Base-by-base conservation (phyloP, 2,888 invertebrate species). In the Patella pellucida region DNA sequence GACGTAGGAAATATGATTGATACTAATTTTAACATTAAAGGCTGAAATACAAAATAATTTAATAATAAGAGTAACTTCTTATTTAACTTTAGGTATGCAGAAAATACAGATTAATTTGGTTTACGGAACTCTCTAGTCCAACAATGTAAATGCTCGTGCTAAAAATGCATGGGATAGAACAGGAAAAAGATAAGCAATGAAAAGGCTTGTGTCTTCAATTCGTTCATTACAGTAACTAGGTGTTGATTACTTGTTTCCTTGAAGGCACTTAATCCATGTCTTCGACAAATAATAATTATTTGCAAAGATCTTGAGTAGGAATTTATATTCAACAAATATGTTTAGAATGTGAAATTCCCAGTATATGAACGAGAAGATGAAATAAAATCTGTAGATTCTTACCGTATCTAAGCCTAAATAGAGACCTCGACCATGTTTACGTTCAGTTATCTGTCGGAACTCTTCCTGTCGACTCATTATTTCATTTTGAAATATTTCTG, bases 1-100 rank as follows among this genome's bases (percentile, higher is more conserved):
- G 97, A 97, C 0, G 97, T 95, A 0, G 97, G 95, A 91, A 95
- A 98, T 74, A 98, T 89, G 68, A 95, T 91, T 11, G 95, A 94
- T 4, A 96, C 93, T 80, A 96, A 87, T 92, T 97, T 97, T 78
- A 98, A 94, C 87, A 96, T 94, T 81, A 97, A 92, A 62, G 97
- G 89, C 86, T 93, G 90, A 69, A 91, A 87, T 27, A 76, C 78
- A 73, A 79, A 69, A 62, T n/a, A 12, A 11, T 62, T 62, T 19
- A 3, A 62, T 62, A 71, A 78, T 14, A 50, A 73, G 15, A 7
- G 3, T 16, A 54, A 54, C 5, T 16, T 54, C 15, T 16, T 4
- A 54, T 3, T 14, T 7, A 54, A 15, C 3, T 54, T 54, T 54
- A 16, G 54, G n/a, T 54, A 16, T 54, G n/a, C 54, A 54, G 54